Base-by-base conservation (phyloP, 2,888 invertebrate species). In the Hesperia comma region DNA sequence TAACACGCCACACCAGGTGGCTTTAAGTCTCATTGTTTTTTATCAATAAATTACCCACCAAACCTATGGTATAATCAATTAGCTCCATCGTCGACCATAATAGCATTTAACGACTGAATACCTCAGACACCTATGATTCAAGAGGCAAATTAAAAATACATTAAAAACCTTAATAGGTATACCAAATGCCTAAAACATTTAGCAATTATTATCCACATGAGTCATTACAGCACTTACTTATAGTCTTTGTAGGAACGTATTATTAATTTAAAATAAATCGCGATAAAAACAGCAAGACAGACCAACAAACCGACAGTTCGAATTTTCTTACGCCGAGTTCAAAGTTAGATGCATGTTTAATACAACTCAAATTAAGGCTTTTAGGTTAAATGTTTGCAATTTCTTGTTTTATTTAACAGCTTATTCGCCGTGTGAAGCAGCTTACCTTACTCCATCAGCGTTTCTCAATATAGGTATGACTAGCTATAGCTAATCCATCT, bases 71-170 rank as follows among this genome's bases (percentile, higher is more conserved):
- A n/a, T 19, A 51, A 37, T 40, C 61, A 53, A 61, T 61, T 61
- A 61, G 40, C 49, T 53, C 15, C 53, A 54, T 41, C 62, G 40
- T 26, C 51, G 17, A 41, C n/a, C 12, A 54, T 62, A 46, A 60
- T 46, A 51, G 54, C 41, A 51, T 7, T 62, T 26, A 54, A 43
- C 21, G 26, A 12, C 26, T 41, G 37, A 33, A 51, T 51, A 37
- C 33, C 19, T 26, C n/a, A 51, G 17, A 51, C 53, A 51, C 51
- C 51, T 55, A 10, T 37, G 41, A 54, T 54, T 41, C 43, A 54
- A 33, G 8, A 33, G 15, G 14, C 26, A 62, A 62, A 62, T 62
- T 62, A 62, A 62, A 62, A 62, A 62, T 55, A 62, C 62, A 62
- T 62, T 62, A 62, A 8, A n/a, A 26, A 41, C 10, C 32, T 41